Evolutionary conservation across 2,888 invertebrate species (phyloP).

Genomic region (Notodonta dromedarius): DNA sequence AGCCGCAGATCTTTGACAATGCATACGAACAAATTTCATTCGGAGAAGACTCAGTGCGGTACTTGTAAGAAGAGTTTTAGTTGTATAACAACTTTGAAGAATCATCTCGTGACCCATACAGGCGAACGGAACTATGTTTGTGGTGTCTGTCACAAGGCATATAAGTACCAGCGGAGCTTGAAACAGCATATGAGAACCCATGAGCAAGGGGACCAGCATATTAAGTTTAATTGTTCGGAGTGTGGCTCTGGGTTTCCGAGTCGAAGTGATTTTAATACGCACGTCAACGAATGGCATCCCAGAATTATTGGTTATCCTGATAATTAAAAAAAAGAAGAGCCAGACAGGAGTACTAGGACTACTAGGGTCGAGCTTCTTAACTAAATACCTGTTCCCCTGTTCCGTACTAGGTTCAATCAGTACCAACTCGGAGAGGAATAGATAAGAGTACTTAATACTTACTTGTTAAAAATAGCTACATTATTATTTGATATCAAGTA

Average conservation of each 20-base stretch:
- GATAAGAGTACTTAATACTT: too few relatives aligned
- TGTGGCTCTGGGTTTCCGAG: constrained; percentile 53
- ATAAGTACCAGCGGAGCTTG: constrained; percentile 74
- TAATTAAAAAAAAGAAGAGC: background rate
- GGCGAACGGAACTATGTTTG: constrained; percentile 66
- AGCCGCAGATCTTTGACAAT: constrained; percentile 61
- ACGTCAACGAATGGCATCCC: constrained; percentile 65
- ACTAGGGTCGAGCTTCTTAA: too few relatives aligned
- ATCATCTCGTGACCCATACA: constrained; percentile 64
- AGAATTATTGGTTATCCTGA: constrained; percentile 45
- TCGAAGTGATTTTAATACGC: constrained; percentile 56
- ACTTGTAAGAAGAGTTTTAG: constrained; percentile 78
- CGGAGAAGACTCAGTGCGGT: constrained; percentile 72
- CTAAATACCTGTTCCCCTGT: too few relatives aligned
- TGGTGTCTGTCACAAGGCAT: constrained; percentile 75
- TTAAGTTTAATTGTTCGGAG: constrained; percentile 54
- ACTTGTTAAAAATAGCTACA: too few relatives aligned
- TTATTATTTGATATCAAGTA: too few relatives aligned
- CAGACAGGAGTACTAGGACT: too few relatives aligned
- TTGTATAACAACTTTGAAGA: constrained; percentile 60
- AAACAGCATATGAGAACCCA: constrained; percentile 70
- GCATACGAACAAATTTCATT: constrained; percentile 68
- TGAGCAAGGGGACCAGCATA: constrained; percentile 37
- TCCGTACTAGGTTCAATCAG: too few relatives aligned
- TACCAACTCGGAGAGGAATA: too few relatives aligned